Evolutionary conservation across 2,888 invertebrate genomes (phyloP).

Genomic region (Tyria jacobaeae): DNA sequence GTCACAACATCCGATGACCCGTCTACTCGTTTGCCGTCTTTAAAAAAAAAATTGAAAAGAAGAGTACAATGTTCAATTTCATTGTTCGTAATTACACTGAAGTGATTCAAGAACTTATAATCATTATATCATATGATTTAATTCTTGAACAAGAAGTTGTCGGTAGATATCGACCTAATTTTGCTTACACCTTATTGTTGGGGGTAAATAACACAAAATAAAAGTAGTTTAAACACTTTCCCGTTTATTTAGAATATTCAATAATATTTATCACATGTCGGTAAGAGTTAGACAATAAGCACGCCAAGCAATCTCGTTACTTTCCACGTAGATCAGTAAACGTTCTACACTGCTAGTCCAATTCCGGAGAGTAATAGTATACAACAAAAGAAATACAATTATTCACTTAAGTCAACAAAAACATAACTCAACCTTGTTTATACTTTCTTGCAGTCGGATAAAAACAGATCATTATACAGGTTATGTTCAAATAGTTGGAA

Average conservation of each 20-base stretch:
- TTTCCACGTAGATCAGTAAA: slow-evolving; percentile 53
- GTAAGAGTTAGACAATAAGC: slow-evolving; percentile 79
- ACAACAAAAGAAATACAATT: slow-evolving; percentile 17
- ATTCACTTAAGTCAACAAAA: slow-evolving; percentile 13
- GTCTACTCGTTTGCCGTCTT: too few relatives aligned
- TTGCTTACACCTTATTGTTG: too few relatives aligned
- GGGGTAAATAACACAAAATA: slow-evolving; percentile 36
- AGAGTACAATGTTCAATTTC: too few relatives aligned
- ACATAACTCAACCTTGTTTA: slow-evolving; percentile 10
- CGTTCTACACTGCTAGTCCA: slow-evolving; percentile 52
- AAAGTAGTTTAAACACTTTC: slow-evolving; percentile 71
- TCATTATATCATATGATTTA: too few relatives aligned
- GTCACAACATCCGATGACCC: too few relatives aligned
- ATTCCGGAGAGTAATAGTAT: slow-evolving; percentile 36
- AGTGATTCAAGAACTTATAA: neutral
- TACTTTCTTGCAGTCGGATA: neutral
- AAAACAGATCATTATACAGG: too few relatives aligned
- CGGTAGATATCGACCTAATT: too few relatives aligned
- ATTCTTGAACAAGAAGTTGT: too few relatives aligned
- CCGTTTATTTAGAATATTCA: slow-evolving; percentile 82
- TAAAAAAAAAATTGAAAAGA: too few relatives aligned
- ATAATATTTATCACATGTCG: slow-evolving; percentile 81
- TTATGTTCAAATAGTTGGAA: slow-evolving; percentile 43
- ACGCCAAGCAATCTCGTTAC: slow-evolving; percentile 69
- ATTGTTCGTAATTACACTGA: too few relatives aligned